Evolutionary conservation across 2,113 vertebrate genomes (phyloP).

Genomic region (Paracanthobrama guichenoti): DNA sequence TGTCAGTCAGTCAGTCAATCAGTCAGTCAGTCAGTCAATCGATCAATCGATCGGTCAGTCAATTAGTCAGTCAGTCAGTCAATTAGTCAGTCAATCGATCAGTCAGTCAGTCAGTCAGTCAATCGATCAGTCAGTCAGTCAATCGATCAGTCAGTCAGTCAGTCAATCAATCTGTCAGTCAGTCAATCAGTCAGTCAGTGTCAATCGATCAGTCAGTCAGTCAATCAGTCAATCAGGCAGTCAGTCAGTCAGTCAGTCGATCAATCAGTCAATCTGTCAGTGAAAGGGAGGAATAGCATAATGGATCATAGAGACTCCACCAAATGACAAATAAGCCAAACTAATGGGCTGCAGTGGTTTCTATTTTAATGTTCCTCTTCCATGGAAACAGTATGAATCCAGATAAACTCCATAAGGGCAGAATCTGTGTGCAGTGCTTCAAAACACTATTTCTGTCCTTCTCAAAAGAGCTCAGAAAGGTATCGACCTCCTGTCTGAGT

Average conservation of each 20-base stretch:
- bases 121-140: background rate
- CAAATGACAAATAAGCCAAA: background rate
- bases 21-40: no score
- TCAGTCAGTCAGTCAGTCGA: no score
- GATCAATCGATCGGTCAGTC: no score
- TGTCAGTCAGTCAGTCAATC: no score
- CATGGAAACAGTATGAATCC: background rate
- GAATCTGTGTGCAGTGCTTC: background rate
- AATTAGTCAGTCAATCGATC: background rate
- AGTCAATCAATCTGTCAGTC: no score
- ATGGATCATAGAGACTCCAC: background rate
- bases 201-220: no score
- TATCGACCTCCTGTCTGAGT: background rate
- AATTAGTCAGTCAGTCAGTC: background rate
- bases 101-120: background rate
- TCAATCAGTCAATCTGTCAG: no score
- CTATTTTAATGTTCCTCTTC: background rate
- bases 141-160: background rate
- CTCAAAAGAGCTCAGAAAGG: background rate
- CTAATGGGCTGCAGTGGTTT: background rate
- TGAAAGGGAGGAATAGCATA: no score
- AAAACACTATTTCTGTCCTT: constrained; percentile 2
- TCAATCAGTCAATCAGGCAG: no score
- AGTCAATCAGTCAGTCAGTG: background rate
- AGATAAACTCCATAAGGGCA: background rate